phyloP scores from a whole-genome alignment of 2,113 vertebrate genomes.

The Eolophus roseicapilla region DNA sequence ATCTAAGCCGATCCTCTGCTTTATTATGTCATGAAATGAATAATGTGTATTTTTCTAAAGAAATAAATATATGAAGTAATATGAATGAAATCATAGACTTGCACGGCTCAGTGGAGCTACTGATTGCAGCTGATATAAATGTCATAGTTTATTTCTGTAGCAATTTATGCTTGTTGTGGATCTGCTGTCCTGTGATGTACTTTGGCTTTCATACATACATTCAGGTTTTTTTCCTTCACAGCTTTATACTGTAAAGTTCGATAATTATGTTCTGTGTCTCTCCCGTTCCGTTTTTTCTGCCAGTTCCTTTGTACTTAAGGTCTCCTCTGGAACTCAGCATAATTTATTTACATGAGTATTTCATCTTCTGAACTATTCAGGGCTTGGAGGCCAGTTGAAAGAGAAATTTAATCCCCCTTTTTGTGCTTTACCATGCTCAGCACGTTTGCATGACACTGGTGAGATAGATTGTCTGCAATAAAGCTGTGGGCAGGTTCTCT shows the following conservation, averaged over 20 bases:
- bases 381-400: conserved; percentile 9
- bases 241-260: not conserved
- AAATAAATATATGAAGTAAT: conserved; percentile 51
- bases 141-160: conserved; percentile 31
- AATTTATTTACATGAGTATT: conserved; percentile 29
- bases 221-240: not conserved
- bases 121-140: conserved; percentile 57
- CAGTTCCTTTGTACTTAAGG: conserved; percentile 21
- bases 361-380: not conserved
- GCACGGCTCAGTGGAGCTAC: conserved; percentile 42
- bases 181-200: conserved; percentile 27
- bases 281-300: conserved; percentile 13
- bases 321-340: conserved; percentile 23
- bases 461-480: not conserved
- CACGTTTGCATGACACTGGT: not conserved
- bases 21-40: conserved; percentile 33
- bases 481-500: conserved; percentile 1
- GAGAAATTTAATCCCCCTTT: conserved; percentile 12
- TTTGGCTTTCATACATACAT: conserved; percentile 7
- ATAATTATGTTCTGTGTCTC: not conserved
- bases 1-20: not conserved
- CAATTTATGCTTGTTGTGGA: conserved; percentile 19
- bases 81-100: conserved; percentile 50
- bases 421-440: not conserved
- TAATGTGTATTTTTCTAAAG: conserved; percentile 61